Evolutionary conservation across 2,797 vertebrate species (phyloP).

Genomic region (Catostomus latipinnis): DNA sequence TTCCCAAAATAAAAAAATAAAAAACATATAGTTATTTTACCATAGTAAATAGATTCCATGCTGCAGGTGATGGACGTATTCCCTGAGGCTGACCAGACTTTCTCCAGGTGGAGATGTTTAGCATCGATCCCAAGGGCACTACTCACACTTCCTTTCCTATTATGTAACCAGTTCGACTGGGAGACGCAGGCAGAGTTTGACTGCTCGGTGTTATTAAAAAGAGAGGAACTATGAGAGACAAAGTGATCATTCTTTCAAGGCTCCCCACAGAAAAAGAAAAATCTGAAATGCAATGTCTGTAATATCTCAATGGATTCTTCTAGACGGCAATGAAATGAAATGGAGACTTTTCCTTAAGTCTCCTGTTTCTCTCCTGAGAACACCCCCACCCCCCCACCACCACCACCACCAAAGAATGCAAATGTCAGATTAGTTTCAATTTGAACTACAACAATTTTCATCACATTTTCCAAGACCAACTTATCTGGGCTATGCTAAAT

Average conservation of each 20-base stretch:
- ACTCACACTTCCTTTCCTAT: slow-evolving; percentile 53
- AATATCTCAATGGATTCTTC: not conserved
- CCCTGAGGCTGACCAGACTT: slow-evolving; percentile 43
- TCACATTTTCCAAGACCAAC: no score
- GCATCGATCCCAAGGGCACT: slow-evolving; percentile 43
- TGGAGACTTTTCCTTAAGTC: not conserved
- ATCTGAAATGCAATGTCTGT: not conserved
- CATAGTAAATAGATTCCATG: not conserved
- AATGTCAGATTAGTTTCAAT: no score
- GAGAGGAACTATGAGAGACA: slow-evolving; percentile 10
- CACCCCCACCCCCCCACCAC: no score
- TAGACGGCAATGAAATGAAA: not conserved
- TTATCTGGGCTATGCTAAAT: no score
- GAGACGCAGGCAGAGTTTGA: not conserved
- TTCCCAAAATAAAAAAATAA: slow-evolving; percentile 6
- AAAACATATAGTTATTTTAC: slow-evolving; percentile 40
- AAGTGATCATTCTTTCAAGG: slow-evolving; percentile 8
- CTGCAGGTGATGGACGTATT: slow-evolving; percentile 38
- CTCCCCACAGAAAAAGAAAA: not conserved
- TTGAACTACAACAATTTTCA: no score
- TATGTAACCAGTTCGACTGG: slow-evolving; percentile 14
- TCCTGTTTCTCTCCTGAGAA: not conserved
- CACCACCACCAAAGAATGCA: no score
- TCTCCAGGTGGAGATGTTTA: slow-evolving; percentile 60
- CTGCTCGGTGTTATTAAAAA: slow-evolving; percentile 6